Conservation (phyloP, 2,797 vertebrate species). For the Tinamus major region DNA sequence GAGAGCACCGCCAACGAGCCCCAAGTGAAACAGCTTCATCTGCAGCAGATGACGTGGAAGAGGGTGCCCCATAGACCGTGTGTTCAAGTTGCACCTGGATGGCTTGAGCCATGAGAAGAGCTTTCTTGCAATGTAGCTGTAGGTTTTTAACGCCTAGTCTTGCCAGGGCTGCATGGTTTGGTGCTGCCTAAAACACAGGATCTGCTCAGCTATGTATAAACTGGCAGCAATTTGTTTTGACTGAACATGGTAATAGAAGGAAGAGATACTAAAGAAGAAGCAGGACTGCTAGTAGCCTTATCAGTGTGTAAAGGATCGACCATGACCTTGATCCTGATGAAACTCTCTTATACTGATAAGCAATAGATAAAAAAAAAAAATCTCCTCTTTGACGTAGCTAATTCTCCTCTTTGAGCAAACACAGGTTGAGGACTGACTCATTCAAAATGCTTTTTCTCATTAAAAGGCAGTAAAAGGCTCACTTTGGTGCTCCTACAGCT, state of each 20-base stretch:
- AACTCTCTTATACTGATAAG: not conserved
- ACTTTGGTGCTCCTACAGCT: not conserved
- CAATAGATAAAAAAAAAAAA: not conserved
- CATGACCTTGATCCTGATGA: not conserved
- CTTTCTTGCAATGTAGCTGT: rapidly evolving
- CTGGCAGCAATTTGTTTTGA: not conserved
- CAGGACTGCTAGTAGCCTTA: not conserved
- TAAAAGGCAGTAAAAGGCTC: not conserved
- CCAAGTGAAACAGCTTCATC: not conserved
- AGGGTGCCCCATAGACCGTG: not conserved
- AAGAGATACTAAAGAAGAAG: not conserved
- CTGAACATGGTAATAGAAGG: not conserved
- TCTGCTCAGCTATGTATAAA: not conserved
- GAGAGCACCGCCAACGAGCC: not conserved
- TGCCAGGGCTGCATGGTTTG: not conserved
- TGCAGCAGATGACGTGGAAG: not conserved
- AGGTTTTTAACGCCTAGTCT: not conserved
- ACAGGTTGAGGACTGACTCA: not conserved
- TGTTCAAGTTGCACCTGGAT: not conserved
- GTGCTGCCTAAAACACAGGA: not conserved
- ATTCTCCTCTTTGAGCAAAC: not conserved
- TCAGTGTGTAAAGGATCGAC: not conserved
- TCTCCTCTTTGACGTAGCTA: not conserved
- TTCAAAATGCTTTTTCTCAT: not conserved
- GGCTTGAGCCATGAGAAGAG: not conserved